A percentile compares a stretch with the other conserved stretches of the same genome.
Conservation (phyloP, 2,797 vertebrate genomes). For the Forpus xanthops region DNA sequence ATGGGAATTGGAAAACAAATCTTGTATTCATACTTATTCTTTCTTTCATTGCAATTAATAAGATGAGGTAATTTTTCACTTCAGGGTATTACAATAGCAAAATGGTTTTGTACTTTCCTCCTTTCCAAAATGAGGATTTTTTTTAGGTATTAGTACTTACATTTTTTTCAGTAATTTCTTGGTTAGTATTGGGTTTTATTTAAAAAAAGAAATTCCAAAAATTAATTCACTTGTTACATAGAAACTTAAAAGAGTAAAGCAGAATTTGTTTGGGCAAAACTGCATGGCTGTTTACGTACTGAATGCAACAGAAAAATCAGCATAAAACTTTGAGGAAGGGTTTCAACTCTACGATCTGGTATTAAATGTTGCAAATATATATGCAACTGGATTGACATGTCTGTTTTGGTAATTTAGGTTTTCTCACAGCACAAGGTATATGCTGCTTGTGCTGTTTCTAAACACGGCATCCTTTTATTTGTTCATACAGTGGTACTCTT, state of each 20-base stretch:
- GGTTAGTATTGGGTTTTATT: not conserved
- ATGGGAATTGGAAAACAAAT: not conserved
- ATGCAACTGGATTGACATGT: not conserved
- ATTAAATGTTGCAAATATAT: not conserved
- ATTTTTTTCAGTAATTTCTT: not conserved
- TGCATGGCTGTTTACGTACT: not conserved
- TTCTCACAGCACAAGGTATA: not conserved
- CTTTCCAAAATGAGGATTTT: not conserved
- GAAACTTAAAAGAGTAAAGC: not conserved
- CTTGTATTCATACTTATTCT: not conserved
- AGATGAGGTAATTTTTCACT: not conserved
- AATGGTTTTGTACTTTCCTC: not conserved
- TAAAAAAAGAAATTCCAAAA: not conserved
- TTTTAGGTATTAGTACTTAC: fast-evolving
- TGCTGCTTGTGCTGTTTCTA: not conserved
- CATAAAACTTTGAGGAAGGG: not conserved
- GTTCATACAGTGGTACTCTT: not conserved
- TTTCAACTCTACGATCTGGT: not conserved
- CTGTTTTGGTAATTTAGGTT: not conserved
- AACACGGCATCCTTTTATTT: not conserved
- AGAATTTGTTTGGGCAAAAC: not conserved
- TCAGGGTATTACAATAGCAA: not conserved
- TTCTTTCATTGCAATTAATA: not conserved
- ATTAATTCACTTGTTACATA: not conserved
- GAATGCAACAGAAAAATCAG: not conserved